Conservation (phyloP, 2,888 invertebrate species). For the Sussaba pulchella region DNA sequence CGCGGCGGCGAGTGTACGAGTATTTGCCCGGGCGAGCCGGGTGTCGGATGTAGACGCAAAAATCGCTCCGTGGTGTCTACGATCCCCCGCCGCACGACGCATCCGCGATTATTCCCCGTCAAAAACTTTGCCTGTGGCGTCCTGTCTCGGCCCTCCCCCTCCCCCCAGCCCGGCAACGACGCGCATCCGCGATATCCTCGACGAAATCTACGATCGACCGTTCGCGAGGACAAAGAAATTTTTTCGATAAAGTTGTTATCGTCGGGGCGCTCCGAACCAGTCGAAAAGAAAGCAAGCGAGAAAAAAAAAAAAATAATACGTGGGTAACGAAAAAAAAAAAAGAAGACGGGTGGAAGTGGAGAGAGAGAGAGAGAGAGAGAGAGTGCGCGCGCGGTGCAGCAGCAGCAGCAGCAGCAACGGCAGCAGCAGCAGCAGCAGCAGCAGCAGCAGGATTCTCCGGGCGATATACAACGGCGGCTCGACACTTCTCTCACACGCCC, state of each 20-base stretch:
- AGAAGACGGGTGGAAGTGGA: slow-evolving; percentile 17
- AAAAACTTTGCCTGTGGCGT: too few species aligned
- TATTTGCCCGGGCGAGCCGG: slow-evolving; percentile 82
- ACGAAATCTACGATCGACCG: too few species aligned
- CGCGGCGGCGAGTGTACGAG: slow-evolving; percentile 79
- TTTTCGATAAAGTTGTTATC: slow-evolving; percentile 7
- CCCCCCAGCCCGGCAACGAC: too few species aligned
- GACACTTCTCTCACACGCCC: slow-evolving; percentile 77
- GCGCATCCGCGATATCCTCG: too few species aligned
- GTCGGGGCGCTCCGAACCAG: slow-evolving; percentile 8
- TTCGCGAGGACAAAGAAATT: too few species aligned
- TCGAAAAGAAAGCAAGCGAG: too few species aligned
- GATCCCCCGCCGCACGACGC: too few species aligned
- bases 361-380: too few species aligned
- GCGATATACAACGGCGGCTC: slow-evolving; percentile 56
- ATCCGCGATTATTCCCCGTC: too few species aligned
- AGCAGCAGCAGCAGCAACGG: slow-evolving; percentile 19
- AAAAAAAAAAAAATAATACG: slow-evolving; percentile 42
- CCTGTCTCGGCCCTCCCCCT: too few species aligned
- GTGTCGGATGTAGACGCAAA: slow-evolving; percentile 75
- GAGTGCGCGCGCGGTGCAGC: slow-evolving; percentile 60
- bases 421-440: slow-evolving; percentile 9
- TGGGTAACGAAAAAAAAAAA: slow-evolving; percentile 7
- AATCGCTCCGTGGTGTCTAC: slow-evolving; percentile 68
- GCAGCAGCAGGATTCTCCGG: slow-evolving; percentile 38